A percentile compares a stretch with the other conserved stretches of the same genome.
These are phyloP conservation scores for Nebria brevicollis DNA, from an alignment of 2,888 invertebrate genomes.

Conservation along the genomic window DNA sequence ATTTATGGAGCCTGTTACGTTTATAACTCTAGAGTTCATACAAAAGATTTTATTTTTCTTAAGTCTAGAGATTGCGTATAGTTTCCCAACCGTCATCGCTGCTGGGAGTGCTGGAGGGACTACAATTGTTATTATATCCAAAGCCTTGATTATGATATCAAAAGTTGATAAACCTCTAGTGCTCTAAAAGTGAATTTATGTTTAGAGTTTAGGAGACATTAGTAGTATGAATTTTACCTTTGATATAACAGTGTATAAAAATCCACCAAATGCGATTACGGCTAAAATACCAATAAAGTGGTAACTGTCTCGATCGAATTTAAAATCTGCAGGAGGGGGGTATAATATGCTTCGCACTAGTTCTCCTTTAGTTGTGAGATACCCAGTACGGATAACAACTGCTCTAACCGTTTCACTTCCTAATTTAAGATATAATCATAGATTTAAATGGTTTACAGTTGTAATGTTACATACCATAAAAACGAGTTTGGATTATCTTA, in stretches of 20 bases:
- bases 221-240: conserved; percentile 70
- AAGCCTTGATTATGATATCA: conserved; percentile 80
- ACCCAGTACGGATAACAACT: conserved; percentile 86
- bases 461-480: conserved; percentile 71
- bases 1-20: conserved; percentile 89
- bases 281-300: conserved; percentile 87
- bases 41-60: conserved; percentile 84
- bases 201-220: conserved; percentile 48
- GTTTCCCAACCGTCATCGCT: conserved; percentile 95
- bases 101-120: conserved; percentile 96
- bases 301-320: conserved; percentile 94
- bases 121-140: conserved; percentile 94
- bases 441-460: neutral
- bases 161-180: conserved; percentile 69
- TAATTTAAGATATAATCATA: neutral
- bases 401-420: conserved; percentile 63
- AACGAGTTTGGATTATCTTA: conserved; percentile 87
- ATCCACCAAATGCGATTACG: conserved; percentile 81
- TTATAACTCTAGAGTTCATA: conserved; percentile 92
- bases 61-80: conserved; percentile 87
- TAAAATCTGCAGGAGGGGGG: conserved; percentile 95
- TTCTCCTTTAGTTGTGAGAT: conserved; percentile 87
- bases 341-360: conserved; percentile 93
- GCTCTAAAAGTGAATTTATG: conserved; percentile 62
- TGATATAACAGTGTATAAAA: conserved; percentile 85